These are phyloP conservation scores for Chiridota heheva DNA, from an alignment of 35 echinoderm and acorn worm genomes.

Conservation along the genomic window DNA sequence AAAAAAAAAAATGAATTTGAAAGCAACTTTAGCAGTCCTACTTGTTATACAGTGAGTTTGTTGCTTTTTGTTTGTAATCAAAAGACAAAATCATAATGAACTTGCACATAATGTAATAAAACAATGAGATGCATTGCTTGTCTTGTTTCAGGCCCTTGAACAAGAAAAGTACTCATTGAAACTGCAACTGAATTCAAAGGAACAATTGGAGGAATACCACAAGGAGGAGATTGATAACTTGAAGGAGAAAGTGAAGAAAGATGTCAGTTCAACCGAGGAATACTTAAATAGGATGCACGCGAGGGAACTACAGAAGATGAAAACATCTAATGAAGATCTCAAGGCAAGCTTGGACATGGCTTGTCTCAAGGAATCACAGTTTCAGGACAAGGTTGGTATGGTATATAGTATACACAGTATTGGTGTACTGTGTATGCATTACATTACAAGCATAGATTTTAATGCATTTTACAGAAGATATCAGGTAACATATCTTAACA, in stretches of 20 bases:
- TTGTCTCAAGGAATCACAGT: slow-evolving; percentile 66
- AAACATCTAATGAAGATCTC: slow-evolving; percentile 29
- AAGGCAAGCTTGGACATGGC: slow-evolving; percentile 59
- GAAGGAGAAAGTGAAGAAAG: slow-evolving; percentile 56
- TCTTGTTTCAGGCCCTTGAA: slow-evolving; percentile 57
- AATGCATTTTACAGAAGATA: neutral
- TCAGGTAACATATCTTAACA: neutral
- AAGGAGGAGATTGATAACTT: slow-evolving; percentile 41
- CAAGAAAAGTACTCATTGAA: slow-evolving; percentile 81
- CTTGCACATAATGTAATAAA: neutral
- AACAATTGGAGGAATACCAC: slow-evolving; percentile 63
- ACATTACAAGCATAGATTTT: neutral
- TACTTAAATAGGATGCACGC: slow-evolving; percentile 42
- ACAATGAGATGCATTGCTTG: neutral
- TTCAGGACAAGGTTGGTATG: slow-evolving; percentile 67
- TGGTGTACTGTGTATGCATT: neutral
- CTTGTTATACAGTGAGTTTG: neutral
- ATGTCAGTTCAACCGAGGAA: slow-evolving; percentile 28
- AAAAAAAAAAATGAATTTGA: neutral
- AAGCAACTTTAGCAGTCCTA: neutral
- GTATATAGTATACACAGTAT: neutral
- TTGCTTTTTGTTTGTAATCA: neutral
- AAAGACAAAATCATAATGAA: neutral
- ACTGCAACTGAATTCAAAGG: slow-evolving; percentile 66
- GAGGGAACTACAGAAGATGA: slow-evolving; percentile 59